These are phyloP conservation scores for Drosophila sp. DNA, from an alignment of 1,140 invertebrate species.

Conservation along the genomic window DNA sequence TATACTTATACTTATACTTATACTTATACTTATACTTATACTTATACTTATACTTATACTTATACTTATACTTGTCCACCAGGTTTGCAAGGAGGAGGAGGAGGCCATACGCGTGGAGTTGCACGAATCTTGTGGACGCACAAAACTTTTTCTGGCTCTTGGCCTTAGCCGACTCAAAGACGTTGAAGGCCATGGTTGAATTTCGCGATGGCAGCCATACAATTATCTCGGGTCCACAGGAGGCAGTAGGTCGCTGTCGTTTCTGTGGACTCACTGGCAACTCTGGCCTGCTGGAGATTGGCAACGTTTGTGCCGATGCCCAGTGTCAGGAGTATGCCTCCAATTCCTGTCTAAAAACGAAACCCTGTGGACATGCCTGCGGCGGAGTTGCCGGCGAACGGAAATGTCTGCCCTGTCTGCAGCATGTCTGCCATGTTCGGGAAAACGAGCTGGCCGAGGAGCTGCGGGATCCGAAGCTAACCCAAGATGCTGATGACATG, in stretches of 20 bases:
- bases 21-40: no score
- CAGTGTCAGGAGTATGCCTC: slow-evolving; percentile 96
- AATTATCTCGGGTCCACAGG: slow-evolving; percentile 78
- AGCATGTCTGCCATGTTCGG: slow-evolving; percentile 75
- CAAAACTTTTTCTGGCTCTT: slow-evolving; percentile 98
- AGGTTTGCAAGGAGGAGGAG: slow-evolving; percentile 96
- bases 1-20: no score
- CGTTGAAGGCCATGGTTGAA: slow-evolving; percentile 96
- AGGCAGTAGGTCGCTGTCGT: slow-evolving; percentile 92
- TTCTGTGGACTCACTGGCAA: slow-evolving; percentile 95
- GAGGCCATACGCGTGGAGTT: slow-evolving; percentile 97
- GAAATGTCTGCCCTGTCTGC: slow-evolving; percentile 94
- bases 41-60: no score
- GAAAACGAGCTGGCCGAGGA: slow-evolving; percentile 87
- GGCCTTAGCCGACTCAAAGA: slow-evolving; percentile 95
- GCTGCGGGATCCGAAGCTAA: slow-evolving; percentile 86
- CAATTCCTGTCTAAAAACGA: slow-evolving; percentile 93
- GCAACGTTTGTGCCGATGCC: slow-evolving; percentile 96
- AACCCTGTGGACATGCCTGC: slow-evolving; percentile 96
- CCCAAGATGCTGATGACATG: slow-evolving; percentile 99
- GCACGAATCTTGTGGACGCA: slow-evolving; percentile 97
- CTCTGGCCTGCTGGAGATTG: slow-evolving; percentile 94
- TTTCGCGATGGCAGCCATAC: slow-evolving; percentile 91
- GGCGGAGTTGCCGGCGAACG: slow-evolving; percentile 94
- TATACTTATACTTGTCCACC: not conserved